Evolutionary conservation across 2,888 invertebrate species (phyloP).

Genomic region (Halictus ligatus): DNA sequence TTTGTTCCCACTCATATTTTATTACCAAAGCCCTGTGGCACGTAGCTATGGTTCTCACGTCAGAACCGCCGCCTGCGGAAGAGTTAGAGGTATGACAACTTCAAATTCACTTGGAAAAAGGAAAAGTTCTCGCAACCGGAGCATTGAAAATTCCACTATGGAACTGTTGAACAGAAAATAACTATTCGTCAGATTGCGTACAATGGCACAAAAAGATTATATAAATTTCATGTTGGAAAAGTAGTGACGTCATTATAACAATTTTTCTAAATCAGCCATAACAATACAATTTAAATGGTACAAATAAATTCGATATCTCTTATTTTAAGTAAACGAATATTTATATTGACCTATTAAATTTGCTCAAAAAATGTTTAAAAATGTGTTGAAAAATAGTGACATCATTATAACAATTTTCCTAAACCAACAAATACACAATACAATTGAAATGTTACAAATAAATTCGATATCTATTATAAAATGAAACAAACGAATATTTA

Average conservation of each 20-base stretch:
- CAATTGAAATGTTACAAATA: background rate
- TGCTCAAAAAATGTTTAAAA: too few relatives aligned
- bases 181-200: background rate
- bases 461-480: background rate
- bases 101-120: conserved; percentile 2
- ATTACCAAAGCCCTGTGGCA: background rate
- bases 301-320: background rate
- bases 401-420: background rate
- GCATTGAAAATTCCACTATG: background rate
- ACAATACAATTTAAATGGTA: background rate
- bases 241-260: background rate
- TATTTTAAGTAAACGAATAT: too few relatives aligned
- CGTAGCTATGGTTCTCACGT: background rate
- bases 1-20: background rate
- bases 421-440: background rate
- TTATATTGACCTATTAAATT: too few relatives aligned
- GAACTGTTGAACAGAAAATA: background rate
- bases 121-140: background rate
- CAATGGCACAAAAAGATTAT: background rate
- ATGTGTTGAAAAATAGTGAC: background rate
- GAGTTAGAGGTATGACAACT: conserved; percentile 1
- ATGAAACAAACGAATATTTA: too few relatives aligned
- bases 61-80: background rate
- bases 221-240: background rate
- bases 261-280: background rate